Percentiles rank a stretch among this genome's conserved stretches.
Evolutionary conservation across 2,113 vertebrate genomes (phyloP).

Genomic region (Pelvicachromis taeniatus): DNA sequence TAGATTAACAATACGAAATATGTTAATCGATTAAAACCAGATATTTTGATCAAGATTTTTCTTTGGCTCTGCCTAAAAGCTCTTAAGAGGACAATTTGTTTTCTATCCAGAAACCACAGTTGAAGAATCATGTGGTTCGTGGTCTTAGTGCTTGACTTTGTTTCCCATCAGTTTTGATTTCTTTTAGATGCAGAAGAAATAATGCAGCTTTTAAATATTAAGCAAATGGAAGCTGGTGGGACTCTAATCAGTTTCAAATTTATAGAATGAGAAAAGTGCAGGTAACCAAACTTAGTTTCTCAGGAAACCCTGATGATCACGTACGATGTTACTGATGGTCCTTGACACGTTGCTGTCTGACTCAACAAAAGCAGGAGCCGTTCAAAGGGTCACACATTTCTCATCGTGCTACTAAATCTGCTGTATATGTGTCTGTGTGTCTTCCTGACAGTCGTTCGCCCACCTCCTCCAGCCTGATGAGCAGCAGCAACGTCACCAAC

Average conservation of each 20-base stretch:
- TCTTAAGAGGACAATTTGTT: not conserved
- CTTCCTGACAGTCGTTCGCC: slow-evolving; percentile 53
- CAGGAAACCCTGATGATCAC: not conserved
- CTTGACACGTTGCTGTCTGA: not conserved
- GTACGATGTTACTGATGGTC: not conserved
- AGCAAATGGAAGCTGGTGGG: rapidly evolving
- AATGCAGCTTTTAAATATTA: not conserved
- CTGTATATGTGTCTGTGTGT: slow-evolving; percentile 3
- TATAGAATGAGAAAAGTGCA: not conserved
- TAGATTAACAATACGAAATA: not conserved
- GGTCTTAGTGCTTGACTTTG: not conserved
- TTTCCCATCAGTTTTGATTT: not conserved
- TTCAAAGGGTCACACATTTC: not conserved
- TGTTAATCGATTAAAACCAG: not conserved
- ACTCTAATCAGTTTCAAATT: not conserved
- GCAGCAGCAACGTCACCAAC: slow-evolving; percentile 89
- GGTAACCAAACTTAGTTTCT: not conserved
- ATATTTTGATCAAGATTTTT: not conserved
- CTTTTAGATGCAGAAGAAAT: not conserved
- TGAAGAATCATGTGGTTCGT: not conserved
- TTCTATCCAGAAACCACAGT: not conserved
- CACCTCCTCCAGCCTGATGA: slow-evolving; percentile 72
- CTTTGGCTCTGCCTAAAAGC: not conserved
- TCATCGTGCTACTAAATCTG: not conserved
- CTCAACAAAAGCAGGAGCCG: not conserved